phyloP scores from a whole-genome alignment of 2,113 vertebrate genomes.

The Alces alces region DNA sequence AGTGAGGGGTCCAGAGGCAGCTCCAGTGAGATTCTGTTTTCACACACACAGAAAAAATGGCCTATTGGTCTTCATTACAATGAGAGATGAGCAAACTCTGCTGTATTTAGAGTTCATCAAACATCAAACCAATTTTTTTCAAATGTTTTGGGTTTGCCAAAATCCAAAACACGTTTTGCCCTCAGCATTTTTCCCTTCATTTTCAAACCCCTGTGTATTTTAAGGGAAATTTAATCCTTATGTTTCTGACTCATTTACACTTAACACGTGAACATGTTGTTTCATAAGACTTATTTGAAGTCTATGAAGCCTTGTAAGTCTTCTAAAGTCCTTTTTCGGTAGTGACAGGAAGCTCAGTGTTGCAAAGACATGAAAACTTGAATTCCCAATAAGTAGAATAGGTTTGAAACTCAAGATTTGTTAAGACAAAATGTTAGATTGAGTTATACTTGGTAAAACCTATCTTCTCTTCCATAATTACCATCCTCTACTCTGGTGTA shows the following conservation, averaged over 20 bases:
- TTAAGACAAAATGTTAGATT: conserved; percentile 34
- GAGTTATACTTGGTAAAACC: conserved; percentile 50
- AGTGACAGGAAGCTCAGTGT: conserved; percentile 47
- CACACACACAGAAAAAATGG: conserved; percentile 36
- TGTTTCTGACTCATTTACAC: conserved; percentile 75
- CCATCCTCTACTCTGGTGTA: neutral
- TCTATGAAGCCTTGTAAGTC: conserved; percentile 55
- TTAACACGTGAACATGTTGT: conserved; percentile 71
- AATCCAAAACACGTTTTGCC: conserved; percentile 75
- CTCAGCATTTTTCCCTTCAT: conserved; percentile 73
- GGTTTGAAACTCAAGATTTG: conserved; percentile 48
- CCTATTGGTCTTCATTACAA: conserved; percentile 55
- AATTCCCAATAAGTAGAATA: conserved; percentile 14
- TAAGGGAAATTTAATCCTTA: conserved; percentile 74
- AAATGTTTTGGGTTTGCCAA: conserved; percentile 71
- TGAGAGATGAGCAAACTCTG: conserved; percentile 57
- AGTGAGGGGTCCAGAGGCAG: conserved; percentile 3
- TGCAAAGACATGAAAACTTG: conserved; percentile 42
- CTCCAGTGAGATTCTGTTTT: conserved; percentile 51
- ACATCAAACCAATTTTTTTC: conserved; percentile 66
- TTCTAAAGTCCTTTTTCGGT: conserved; percentile 40
- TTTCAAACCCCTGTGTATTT: conserved; percentile 72
- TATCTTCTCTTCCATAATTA: neutral
- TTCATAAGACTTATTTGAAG: conserved; percentile 74
- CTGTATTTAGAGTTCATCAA: conserved; percentile 66